Evolutionary conservation across 2,888 invertebrate species (phyloP).

Genomic region (Amphipoea lucens): DNA sequence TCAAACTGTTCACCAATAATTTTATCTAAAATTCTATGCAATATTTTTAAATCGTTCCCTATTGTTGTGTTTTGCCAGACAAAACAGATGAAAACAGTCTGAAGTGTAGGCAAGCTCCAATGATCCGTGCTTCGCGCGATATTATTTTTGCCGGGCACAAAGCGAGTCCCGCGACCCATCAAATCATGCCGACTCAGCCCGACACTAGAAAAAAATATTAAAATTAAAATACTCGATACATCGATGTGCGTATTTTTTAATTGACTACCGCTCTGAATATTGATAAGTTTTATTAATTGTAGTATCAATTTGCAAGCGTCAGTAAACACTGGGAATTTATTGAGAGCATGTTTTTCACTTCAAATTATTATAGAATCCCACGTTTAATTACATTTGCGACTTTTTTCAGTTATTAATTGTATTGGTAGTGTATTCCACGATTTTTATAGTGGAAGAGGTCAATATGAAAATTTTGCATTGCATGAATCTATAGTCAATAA

Average conservation of each 20-base stretch:
- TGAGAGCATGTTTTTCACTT: conserved; percentile 11
- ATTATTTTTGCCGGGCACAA: conserved; percentile 80
- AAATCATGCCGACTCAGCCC: conserved; percentile 78
- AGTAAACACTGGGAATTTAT: conserved; percentile 34
- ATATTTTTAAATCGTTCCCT: conserved; percentile 79
- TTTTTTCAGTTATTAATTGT: not conserved
- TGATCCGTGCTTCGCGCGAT: conserved; percentile 79
- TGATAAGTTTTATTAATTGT: conserved; percentile 48
- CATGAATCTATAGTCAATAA: not conserved
- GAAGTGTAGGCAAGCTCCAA: conserved; percentile 80
- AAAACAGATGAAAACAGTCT: conserved; percentile 81
- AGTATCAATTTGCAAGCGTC: conserved; percentile 42
- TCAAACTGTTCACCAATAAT: conserved; percentile 16
- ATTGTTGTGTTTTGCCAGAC: conserved; percentile 76
- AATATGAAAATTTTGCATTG: not conserved
- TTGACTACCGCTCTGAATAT: conserved; percentile 41
- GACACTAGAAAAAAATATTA: conserved; percentile 77
- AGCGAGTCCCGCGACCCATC: conserved; percentile 77
- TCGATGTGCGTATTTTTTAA: conserved; percentile 44
- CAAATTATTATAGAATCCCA: not conserved
- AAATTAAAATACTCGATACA: conserved; percentile 61
- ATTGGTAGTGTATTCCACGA: not conserved
- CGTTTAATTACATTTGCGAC: not conserved
- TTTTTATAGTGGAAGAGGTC: not conserved
- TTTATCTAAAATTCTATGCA: conserved; percentile 54